Conservation (phyloP, 2,888 invertebrate species). For the Notodonta dromedarius region DNA sequence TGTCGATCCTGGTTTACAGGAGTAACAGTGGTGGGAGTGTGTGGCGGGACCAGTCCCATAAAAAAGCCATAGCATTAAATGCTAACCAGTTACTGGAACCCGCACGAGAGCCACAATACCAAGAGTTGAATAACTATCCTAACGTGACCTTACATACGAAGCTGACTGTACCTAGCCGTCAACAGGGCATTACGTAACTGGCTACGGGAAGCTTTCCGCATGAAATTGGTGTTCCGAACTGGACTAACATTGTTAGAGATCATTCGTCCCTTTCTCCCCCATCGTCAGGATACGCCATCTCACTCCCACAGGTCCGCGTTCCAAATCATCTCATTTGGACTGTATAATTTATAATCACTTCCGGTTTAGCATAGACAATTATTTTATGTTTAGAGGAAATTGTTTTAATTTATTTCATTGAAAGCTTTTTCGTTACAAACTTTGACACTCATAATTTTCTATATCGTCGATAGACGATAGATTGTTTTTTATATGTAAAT, state of each 20-base stretch:
- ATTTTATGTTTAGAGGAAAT: not conserved
- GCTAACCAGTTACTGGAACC: no score
- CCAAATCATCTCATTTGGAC: conserved; percentile 14
- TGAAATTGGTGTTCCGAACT: conserved; percentile 35
- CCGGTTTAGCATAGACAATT: not conserved
- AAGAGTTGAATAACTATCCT: no score
- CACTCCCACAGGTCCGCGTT: conserved; percentile 13
- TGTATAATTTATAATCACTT: conserved; percentile 3
- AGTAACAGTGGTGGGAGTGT: no score
- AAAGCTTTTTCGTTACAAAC: no score
- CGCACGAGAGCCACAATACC: no score
- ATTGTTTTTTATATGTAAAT: no score
- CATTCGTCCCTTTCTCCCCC: conserved; percentile 17
- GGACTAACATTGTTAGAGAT: conserved; percentile 34
- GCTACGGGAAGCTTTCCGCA: conserved; percentile 21
- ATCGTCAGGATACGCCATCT: conserved; percentile 7
- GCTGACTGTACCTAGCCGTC: conserved; percentile 14
- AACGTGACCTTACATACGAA: not conserved
- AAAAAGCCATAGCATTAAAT: no score
- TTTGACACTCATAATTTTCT: no score
- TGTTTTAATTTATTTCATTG: no score
- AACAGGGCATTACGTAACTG: conserved; percentile 24
- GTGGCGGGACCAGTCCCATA: no score
- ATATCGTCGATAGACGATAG: no score
- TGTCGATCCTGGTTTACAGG: no score